Evolutionary conservation across 2,888 invertebrate species (phyloP).

Genomic region (Crossocerus cetratus): DNA sequence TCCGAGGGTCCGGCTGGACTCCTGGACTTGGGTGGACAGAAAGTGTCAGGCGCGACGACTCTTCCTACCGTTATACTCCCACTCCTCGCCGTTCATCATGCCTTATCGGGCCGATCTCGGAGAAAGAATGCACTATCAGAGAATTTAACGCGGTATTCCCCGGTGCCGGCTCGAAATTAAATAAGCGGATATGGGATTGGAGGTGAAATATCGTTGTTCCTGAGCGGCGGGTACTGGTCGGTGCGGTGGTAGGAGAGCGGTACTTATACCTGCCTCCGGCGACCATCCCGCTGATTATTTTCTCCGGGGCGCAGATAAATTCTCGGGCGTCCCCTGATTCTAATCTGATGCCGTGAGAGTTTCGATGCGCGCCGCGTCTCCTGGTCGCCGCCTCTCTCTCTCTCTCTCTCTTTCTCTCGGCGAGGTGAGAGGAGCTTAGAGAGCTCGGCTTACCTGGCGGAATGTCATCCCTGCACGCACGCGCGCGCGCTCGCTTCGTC

Average conservation of each 20-base stretch:
- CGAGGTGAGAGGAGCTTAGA: slow-evolving; percentile 65
- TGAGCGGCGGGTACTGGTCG: slow-evolving; percentile 9
- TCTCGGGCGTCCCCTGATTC: slow-evolving; percentile 69
- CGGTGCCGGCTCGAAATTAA: background rate
- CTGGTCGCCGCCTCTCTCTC: background rate
- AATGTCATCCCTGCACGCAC: slow-evolving; percentile 63
- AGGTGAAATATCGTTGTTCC: slow-evolving; percentile 43
- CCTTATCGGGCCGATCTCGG: background rate
- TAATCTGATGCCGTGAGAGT: slow-evolving; percentile 70
- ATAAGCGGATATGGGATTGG: slow-evolving; percentile 20
- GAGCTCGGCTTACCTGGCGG: slow-evolving; percentile 42
- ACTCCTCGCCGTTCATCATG: too few species aligned
- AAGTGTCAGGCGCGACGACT: too few species aligned
- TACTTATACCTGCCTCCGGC: slow-evolving; percentile 62
- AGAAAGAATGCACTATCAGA: slow-evolving; percentile 26
- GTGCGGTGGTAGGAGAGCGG: slow-evolving; percentile 42
- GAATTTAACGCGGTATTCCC: slow-evolving; percentile 34
- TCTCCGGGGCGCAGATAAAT: slow-evolving; percentile 71
- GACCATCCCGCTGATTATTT: slow-evolving; percentile 71
- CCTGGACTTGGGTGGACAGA: too few species aligned
- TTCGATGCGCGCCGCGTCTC: slow-evolving; percentile 66
- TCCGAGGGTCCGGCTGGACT: too few species aligned
- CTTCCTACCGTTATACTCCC: too few species aligned
- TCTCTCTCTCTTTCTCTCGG: too few species aligned
- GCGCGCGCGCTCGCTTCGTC: slow-evolving; percentile 32